phyloP scores from a whole-genome alignment of 2,113 vertebrate genomes.

The Argyrosomus japonicus region DNA sequence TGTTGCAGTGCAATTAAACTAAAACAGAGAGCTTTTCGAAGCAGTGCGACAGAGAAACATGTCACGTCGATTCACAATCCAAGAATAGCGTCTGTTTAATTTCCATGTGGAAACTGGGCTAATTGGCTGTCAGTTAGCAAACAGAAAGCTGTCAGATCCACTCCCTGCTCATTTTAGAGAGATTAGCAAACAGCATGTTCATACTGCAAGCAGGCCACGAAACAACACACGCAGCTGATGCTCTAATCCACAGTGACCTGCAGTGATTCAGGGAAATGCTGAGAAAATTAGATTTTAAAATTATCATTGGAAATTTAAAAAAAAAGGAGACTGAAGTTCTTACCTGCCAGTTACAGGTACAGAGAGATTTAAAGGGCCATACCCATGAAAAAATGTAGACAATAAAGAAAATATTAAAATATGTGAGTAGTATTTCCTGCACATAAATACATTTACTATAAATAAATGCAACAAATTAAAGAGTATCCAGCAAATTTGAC shows the following conservation, averaged over 20 bases:
- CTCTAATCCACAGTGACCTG: conserved; percentile 40
- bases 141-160: conserved; percentile 67
- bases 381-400: too few relatives aligned
- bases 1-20: conserved; percentile 28
- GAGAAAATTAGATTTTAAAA: conserved; percentile 17
- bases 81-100: conserved; percentile 64
- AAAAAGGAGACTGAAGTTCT: background rate
- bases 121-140: conserved; percentile 71
- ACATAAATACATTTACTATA: background rate
- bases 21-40: conserved; percentile 31
- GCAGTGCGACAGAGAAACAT: conserved; percentile 39
- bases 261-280: conserved; percentile 18
- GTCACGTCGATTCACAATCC: conserved; percentile 48
- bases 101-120: conserved; percentile 65
- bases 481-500: background rate
- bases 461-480: background rate
- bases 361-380: background rate
- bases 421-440: background rate
- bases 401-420: background rate
- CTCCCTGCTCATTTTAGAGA: conserved; percentile 49
- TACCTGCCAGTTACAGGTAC: conserved; percentile 9
- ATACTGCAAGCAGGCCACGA: conserved; percentile 31
- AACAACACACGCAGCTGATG: conserved; percentile 18
- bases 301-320: background rate
- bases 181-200: conserved; percentile 57